Percentiles rank a stretch among this genome's conserved stretches.
Conservation (phyloP, 2,888 invertebrate species). For the Diarsia mendica region DNA sequence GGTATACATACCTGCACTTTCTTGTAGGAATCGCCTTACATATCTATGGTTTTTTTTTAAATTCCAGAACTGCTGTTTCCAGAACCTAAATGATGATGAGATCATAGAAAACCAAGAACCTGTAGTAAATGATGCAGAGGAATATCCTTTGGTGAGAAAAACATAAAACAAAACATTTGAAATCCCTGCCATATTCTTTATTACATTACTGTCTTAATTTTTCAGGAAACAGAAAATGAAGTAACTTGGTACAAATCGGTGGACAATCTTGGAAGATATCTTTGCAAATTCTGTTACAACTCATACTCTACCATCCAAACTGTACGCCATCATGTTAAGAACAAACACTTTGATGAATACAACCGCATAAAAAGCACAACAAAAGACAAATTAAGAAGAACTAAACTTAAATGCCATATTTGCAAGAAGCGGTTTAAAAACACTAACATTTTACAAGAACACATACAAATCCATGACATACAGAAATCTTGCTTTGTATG, state of each 20-base stretch:
- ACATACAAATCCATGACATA: slow-evolving; percentile 46
- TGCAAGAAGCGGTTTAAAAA: slow-evolving; percentile 45
- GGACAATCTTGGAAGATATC: slow-evolving; percentile 36
- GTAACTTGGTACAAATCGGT: slow-evolving; percentile 47
- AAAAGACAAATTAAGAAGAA: slow-evolving; percentile 21
- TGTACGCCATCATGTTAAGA: slow-evolving; percentile 50
- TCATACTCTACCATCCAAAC: slow-evolving; percentile 67
- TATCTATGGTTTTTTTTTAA: too few relatives aligned
- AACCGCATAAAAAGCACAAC: slow-evolving; percentile 14
- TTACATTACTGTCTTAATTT: not conserved
- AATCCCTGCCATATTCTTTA: not conserved
- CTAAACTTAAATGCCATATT: slow-evolving; percentile 55
- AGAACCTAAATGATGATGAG: not conserved
- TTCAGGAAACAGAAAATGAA: slow-evolving; percentile 38
- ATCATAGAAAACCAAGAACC: not conserved
- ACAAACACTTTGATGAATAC: slow-evolving; percentile 46
- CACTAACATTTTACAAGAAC: slow-evolving; percentile 27
- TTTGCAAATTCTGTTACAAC: slow-evolving; percentile 67
- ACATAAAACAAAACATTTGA: not conserved
- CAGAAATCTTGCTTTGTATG: slow-evolving; percentile 50
- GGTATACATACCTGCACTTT: too few relatives aligned
- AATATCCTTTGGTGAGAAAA: slow-evolving; percentile 33
- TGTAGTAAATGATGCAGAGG: slow-evolving; percentile 13
- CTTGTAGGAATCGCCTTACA: too few relatives aligned
- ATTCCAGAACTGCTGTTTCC: not conserved